Conservation (phyloP, 2,797 vertebrate genomes). For the Sebastes trivittatus region DNA sequence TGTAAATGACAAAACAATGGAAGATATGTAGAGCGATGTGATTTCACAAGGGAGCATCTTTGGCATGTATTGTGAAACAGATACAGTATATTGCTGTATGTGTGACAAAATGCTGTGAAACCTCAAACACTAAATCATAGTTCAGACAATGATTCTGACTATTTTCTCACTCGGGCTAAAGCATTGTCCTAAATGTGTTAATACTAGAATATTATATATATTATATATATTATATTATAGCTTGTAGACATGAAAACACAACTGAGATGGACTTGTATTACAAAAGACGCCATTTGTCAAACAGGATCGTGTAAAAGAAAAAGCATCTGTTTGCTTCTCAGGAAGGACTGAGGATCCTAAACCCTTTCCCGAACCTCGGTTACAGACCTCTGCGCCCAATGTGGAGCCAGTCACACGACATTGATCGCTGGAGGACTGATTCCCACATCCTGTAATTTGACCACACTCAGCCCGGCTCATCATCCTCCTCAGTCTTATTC, state of each 20-base stretch:
- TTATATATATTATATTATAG: no score
- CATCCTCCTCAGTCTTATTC: not conserved
- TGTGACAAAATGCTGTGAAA: not conserved
- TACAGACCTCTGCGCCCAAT: not conserved
- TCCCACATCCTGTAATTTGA: conserved; percentile 19
- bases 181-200: not conserved
- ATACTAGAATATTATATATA: not conserved
- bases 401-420: conserved; percentile 2
- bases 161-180: not conserved
- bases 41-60: not conserved
- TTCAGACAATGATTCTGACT: not conserved
- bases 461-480: not conserved
- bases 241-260: not conserved
- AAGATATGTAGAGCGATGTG: not conserved
- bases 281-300: not conserved
- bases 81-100: not conserved
- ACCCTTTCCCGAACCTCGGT: not conserved
- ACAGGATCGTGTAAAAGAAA: not conserved
- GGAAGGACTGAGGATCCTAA: not conserved
- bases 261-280: not conserved
- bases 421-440: not conserved
- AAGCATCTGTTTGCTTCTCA: not conserved
- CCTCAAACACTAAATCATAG: not conserved
- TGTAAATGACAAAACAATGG: conserved; percentile 6
- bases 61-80: not conserved